These are phyloP conservation scores for Herminia tarsipennalis DNA, from an alignment of 2,888 invertebrate genomes.

Conservation along the genomic window DNA sequence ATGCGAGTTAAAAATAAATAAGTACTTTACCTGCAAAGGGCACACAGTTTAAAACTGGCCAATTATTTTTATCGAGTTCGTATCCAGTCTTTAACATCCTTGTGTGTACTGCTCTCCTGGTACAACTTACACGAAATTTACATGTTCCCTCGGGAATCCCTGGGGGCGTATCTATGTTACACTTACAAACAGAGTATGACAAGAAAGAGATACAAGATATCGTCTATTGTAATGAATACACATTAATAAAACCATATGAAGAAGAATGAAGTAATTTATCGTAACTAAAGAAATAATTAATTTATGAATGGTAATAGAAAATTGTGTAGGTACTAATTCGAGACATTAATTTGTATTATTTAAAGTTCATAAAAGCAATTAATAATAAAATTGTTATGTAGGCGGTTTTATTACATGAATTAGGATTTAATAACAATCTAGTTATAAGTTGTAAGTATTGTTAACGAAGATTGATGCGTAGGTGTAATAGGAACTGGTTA, in stretches of 20 bases:
- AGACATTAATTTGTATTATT: too few relatives aligned
- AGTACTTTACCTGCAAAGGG: slow-evolving; percentile 55
- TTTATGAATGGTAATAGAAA: too few relatives aligned
- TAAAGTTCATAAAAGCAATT: slow-evolving; percentile 9
- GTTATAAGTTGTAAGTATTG: slow-evolving; percentile 14
- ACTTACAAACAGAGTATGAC: not conserved
- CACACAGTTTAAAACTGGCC: slow-evolving; percentile 44
- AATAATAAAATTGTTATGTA: slow-evolving; percentile 19
- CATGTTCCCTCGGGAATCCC: slow-evolving; percentile 69
- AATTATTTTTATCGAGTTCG: slow-evolving; percentile 58
- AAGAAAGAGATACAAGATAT: too few relatives aligned
- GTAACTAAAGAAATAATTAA: too few relatives aligned
- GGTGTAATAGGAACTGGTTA: slow-evolving; percentile 29
- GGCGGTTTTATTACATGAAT: slow-evolving; percentile 26
- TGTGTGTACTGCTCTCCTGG: slow-evolving; percentile 61
- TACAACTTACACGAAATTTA: slow-evolving; percentile 76
- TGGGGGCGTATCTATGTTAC: slow-evolving; percentile 42
- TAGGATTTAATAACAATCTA: slow-evolving; percentile 10
- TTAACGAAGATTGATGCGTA: slow-evolving; percentile 30
- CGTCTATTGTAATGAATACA: not conserved
- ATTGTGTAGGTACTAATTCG: too few relatives aligned
- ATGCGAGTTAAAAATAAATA: slow-evolving; percentile 49
- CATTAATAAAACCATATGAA: too few relatives aligned
- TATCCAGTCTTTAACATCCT: slow-evolving; percentile 35
- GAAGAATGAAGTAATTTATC: too few relatives aligned